phyloP scores from a whole-genome alignment of 2,113 vertebrate species.

The Saccopteryx bilineata region DNA sequence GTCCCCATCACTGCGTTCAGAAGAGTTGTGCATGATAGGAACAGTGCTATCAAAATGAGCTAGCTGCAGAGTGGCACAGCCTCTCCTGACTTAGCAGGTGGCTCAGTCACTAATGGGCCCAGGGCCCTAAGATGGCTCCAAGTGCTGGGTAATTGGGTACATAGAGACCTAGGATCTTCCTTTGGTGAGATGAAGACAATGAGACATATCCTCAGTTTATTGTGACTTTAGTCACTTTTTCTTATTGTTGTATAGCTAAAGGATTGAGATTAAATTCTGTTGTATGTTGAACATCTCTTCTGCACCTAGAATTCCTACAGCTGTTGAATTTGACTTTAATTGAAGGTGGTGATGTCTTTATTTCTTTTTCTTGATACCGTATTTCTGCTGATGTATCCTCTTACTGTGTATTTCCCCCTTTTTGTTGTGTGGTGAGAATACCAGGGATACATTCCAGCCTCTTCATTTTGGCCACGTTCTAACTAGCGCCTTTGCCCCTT shows the following conservation, averaged over 20 bases:
- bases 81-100: background rate
- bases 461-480: background rate
- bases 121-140: fast-evolving
- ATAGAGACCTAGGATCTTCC: background rate
- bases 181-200: background rate
- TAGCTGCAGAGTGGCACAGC: background rate
- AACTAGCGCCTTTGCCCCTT: background rate
- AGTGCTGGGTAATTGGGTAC: background rate
- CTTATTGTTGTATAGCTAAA: background rate
- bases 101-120: background rate
- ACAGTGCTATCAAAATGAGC: background rate
- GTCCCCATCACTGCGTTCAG: background rate
- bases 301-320: background rate
- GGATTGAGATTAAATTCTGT: background rate
- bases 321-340: slow-evolving; percentile 7
- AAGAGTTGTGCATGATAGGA: background rate
- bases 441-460: background rate
- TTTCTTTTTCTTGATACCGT: background rate
- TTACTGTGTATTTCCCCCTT: background rate
- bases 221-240: background rate
- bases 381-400: background rate
- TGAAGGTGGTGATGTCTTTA: background rate
- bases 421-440: background rate
- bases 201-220: background rate
- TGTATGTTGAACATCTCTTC: background rate